phyloP scores from a whole-genome alignment of 2,888 invertebrate genomes.

The Mayetiola destructor region DNA sequence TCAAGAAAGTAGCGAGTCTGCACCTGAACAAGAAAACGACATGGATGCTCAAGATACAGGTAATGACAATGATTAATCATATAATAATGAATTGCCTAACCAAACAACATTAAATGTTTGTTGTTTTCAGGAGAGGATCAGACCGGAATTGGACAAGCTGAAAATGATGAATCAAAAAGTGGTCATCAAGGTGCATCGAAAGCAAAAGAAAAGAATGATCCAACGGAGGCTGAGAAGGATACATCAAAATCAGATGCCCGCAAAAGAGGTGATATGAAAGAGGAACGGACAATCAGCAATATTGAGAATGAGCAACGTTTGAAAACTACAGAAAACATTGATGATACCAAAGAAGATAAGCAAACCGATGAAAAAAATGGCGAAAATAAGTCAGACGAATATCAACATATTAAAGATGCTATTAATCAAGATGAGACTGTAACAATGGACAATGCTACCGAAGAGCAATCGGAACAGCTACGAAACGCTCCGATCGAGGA shows the following conservation, averaged over 20 bases:
- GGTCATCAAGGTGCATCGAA: constrained; percentile 49
- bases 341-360: constrained; percentile 20
- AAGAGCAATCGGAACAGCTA: constrained; percentile 55
- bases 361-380: constrained; percentile 37
- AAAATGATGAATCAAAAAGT: constrained; percentile 49
- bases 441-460: constrained; percentile 58
- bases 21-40: constrained; percentile 38
- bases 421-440: constrained; percentile 49
- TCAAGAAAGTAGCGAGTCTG: constrained; percentile 22
- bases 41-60: constrained; percentile 39
- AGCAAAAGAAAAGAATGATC: constrained; percentile 30
- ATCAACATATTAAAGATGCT: constrained; percentile 72
- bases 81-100: neutral
- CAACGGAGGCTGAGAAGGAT: constrained; percentile 34
- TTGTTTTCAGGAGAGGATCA: constrained; percentile 35
- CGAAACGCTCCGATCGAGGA: constrained; percentile 47
- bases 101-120: neutral
- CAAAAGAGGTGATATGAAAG: constrained; percentile 60
- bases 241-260: constrained; percentile 46
- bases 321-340: constrained; percentile 38
- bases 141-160: constrained; percentile 57
- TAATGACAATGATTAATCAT: neutral
- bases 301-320: constrained; percentile 32
- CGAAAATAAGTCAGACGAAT: constrained; percentile 41
- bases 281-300: constrained; percentile 50